Percentiles rank a stretch among this genome's conserved stretches.
These are phyloP conservation scores for Epizoanthus ramosus DNA, from an alignment of 92 coral and sea anemone genomes.

Conservation along the genomic window DNA sequence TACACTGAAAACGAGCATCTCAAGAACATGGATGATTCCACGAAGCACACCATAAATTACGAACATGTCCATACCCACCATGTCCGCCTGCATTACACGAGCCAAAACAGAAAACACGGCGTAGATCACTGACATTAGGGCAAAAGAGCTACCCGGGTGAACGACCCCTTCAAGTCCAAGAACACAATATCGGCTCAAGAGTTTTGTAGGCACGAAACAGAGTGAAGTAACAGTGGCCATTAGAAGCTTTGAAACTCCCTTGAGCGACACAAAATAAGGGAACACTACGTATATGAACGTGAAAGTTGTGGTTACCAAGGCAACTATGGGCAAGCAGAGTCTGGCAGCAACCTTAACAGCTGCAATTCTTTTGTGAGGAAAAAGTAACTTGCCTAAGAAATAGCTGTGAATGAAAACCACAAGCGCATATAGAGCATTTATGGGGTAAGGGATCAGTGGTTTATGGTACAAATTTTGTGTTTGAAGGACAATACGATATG, in stretches of 20 bases:
- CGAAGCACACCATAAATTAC: slow-evolving; percentile 20
- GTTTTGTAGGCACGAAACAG: slow-evolving; percentile 22
- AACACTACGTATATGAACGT: slow-evolving; percentile 8
- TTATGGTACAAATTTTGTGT: not conserved
- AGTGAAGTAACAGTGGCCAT: slow-evolving; percentile 26
- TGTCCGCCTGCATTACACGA: slow-evolving; percentile 32
- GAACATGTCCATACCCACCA: slow-evolving; percentile 1
- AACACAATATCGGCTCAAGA: slow-evolving; percentile 26
- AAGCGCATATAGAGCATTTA: not conserved
- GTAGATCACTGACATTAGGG: slow-evolving; percentile 27
- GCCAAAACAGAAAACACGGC: slow-evolving; percentile 8
- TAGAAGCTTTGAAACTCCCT: slow-evolving; percentile 6
- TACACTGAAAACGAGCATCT: not conserved
- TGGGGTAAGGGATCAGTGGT: not conserved
- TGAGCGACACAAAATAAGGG: slow-evolving; percentile 13
- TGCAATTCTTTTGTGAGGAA: not conserved
- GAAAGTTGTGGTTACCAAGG: not conserved
- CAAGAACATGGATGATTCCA: slow-evolving; percentile 24
- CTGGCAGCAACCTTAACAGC: slow-evolving; percentile 12
- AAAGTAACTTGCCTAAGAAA: slow-evolving; percentile 14
- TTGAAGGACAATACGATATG: slow-evolving; percentile 13
- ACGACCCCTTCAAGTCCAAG: slow-evolving; percentile 12
- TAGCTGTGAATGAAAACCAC: not conserved
- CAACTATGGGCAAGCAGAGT: slow-evolving; percentile 12
- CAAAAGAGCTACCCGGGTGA: slow-evolving; percentile 20